Evolutionary conservation across 2,888 invertebrate genomes (phyloP).

Genomic region (Rhopalosiphum nymphaeae): DNA sequence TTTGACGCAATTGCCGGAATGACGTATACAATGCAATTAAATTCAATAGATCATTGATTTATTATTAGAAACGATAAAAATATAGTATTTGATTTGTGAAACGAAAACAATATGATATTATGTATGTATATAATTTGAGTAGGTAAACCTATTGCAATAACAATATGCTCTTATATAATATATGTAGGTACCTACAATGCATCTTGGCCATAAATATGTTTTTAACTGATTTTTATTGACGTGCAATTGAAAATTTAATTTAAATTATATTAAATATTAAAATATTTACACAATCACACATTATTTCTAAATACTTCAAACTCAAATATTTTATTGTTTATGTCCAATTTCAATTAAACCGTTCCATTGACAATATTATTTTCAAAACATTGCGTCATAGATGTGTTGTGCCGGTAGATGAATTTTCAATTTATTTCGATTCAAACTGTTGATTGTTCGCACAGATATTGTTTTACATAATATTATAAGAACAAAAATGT

Average conservation of each 20-base stretch:
- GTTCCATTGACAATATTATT: neutral
- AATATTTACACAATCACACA: neutral
- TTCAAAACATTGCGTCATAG: neutral
- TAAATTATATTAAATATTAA: neutral
- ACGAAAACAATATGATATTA: neutral
- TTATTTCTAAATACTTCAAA: neutral
- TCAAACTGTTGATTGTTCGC: neutral
- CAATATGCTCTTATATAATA: neutral
- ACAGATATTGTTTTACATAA: neutral
- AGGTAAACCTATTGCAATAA: neutral
- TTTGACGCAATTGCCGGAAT: neutral
- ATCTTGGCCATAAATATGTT: neutral
- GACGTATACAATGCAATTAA: neutral
- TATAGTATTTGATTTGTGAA: neutral
- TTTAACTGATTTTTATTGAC: neutral
- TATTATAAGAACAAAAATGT: neutral
- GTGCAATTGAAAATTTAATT: neutral
- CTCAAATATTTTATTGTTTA: neutral
- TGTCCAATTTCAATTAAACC: neutral
- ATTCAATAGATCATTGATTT: neutral
- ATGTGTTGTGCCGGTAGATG: neutral
- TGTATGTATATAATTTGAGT: no score
- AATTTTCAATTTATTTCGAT: conserved; percentile 9
- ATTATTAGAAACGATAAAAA: neutral
- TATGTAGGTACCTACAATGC: no score